Percentiles rank a stretch among this genome's conserved stretches.
Evolutionary conservation across 2,113 vertebrate species (phyloP).

Genomic region (Boleophthalmus pectinirostris): DNA sequence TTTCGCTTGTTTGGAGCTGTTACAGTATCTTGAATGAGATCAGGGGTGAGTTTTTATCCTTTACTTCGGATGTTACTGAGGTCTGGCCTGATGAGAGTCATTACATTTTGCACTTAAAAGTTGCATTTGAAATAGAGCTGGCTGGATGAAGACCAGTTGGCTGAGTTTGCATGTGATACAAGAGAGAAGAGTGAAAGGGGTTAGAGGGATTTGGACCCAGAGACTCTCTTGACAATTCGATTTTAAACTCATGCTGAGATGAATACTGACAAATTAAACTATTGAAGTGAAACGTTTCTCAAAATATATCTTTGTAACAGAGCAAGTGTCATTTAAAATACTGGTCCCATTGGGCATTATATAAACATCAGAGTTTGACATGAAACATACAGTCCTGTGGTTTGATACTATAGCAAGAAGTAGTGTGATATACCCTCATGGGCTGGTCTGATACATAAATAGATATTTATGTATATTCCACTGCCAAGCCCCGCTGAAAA

Average conservation of each 20-base stretch:
- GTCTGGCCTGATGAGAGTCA: constrained; percentile 48
- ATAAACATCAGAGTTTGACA: constrained; percentile 15
- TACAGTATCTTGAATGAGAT: constrained; percentile 2
- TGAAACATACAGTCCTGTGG: constrained; percentile 28
- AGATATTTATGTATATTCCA: constrained; percentile 47
- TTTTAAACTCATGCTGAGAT: constrained; percentile 4
- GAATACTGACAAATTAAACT: constrained; percentile 1
- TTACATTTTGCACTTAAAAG: constrained; percentile 62
- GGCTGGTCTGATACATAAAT: constrained; percentile 34
- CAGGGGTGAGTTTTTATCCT: not conserved
- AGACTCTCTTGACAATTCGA: constrained; percentile 30
- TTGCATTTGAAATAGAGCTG: constrained; percentile 63
- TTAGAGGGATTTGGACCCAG: constrained; percentile 3
- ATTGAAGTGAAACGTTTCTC: not conserved
- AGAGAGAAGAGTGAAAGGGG: not conserved
- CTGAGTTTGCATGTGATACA: constrained; percentile 51
- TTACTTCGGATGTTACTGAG: constrained; percentile 47
- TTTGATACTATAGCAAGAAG: constrained; percentile 23
- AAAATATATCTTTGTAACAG: not conserved
- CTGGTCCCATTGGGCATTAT: constrained; percentile 3
- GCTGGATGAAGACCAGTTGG: constrained; percentile 55
- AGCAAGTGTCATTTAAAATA: not conserved
- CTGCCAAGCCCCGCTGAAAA: constrained; percentile 28
- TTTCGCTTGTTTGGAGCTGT: not conserved
- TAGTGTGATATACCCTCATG: constrained; percentile 25